Base-by-base conservation (phyloP, 1,140 invertebrate genomes). In the Eriocheir sinensis region DNA sequence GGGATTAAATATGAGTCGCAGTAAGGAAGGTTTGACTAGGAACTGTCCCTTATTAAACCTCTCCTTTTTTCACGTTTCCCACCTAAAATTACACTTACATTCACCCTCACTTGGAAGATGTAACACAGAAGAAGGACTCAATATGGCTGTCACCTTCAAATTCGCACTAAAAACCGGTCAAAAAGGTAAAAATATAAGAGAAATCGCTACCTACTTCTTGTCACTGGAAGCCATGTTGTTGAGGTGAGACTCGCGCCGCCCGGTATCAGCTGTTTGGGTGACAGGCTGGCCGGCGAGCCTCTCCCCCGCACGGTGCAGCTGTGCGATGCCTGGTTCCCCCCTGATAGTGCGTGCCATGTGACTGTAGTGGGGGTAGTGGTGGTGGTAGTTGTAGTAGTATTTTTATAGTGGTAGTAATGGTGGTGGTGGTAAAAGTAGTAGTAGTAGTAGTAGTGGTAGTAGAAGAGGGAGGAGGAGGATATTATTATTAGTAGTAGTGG, bases 221-320 rank as follows among this genome's bases (percentile, higher is more conserved):
- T 93, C 93, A 34, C 80, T 81, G 85, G 93, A 48, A 89, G 93
- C 93, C 93, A 93, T 93, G 93, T 38, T 93, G 92, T 15, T 15
- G 36, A 60, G n/a, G 41, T 41, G 79, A 89, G 60, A 79, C 86
- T 89, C 86, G 85, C 79, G 88, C 34, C 17, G 36, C 48, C 48
- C 27, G 32, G 48, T 72, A 53, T 38, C 92, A 88, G 92, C 34
- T 86, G 44, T 89, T 72, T 80, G 41, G 91, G 91, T 88, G 81
- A 36, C 92, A 15, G 53, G 34, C 17, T 44, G 53, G 92, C 32
- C 44, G 17, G 4, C 48, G 83, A 89, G 92, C 92, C 85, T 80
- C 27, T 4, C 40, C 30, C 4, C 44, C 44, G 44, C 44, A 48
- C 44, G 4, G 44, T 15, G 15, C 44, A 15, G 44, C n/a, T n/a